phyloP scores from a whole-genome alignment of 2,888 invertebrate species.

The Pyrocoelia pectoralis region DNA sequence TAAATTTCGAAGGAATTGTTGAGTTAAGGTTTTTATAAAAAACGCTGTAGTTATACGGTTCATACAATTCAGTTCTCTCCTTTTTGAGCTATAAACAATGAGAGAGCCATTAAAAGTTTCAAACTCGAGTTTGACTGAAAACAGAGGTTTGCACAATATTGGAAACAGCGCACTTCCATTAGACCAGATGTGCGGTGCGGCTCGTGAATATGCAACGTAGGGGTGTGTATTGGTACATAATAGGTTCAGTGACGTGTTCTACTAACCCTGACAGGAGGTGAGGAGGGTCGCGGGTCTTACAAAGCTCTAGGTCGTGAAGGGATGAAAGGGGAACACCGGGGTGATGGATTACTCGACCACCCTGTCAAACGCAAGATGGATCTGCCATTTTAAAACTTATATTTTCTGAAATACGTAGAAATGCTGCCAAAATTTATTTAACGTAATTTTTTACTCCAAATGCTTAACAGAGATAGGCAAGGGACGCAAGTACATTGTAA shows the following conservation, averaged over 20 bases:
- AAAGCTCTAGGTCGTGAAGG: slow-evolving; percentile 47
- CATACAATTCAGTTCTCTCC: no score
- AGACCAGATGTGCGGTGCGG: slow-evolving; percentile 55
- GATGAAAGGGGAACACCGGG: slow-evolving; percentile 44
- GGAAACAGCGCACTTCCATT: slow-evolving; percentile 60
- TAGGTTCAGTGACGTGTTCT: slow-evolving; percentile 63
- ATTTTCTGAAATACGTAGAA: slow-evolving; percentile 46
- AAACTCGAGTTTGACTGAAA: slow-evolving; percentile 22
- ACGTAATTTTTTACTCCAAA: not conserved
- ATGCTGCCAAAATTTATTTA: slow-evolving; percentile 37
- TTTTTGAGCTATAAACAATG: not conserved
- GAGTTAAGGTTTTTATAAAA: not conserved
- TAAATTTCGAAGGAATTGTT: not conserved
- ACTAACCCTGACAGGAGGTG: slow-evolving; percentile 62
- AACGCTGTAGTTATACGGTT: not conserved
- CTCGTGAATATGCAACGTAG: slow-evolving; percentile 50
- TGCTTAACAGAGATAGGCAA: no score
- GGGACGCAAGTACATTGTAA: no score
- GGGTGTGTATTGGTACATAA: slow-evolving; percentile 58
- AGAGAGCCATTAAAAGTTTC: slow-evolving; percentile 12
- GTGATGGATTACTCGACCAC: slow-evolving; percentile 61
- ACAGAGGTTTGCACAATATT: slow-evolving; percentile 47
- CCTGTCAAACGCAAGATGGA: slow-evolving; percentile 63
- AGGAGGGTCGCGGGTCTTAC: slow-evolving; percentile 58
- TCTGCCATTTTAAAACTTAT: slow-evolving; percentile 61